Conservation (phyloP, 2,888 invertebrate species). For the Tineola bisselliella region DNA sequence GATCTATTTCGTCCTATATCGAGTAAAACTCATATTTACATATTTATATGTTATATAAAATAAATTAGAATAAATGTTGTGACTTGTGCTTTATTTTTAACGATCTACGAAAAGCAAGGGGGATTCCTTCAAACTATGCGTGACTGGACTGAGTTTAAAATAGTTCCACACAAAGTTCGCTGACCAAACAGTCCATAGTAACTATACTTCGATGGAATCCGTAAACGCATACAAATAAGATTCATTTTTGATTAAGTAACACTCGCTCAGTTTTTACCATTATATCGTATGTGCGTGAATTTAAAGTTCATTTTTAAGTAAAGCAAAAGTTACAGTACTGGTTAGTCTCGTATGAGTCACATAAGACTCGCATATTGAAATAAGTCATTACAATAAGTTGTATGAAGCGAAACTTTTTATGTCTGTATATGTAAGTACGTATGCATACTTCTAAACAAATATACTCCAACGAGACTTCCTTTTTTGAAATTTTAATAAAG, state of each 20-base stretch:
- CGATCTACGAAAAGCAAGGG: background rate
- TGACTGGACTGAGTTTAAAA: slow-evolving; percentile 2
- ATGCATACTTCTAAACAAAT: too few species aligned
- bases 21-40: too few species aligned
- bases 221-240: background rate
- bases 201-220: background rate
- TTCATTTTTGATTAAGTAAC: background rate
- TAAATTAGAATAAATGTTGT: too few species aligned
- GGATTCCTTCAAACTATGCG: background rate
- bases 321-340: background rate
- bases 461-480: too few species aligned
- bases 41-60: too few species aligned
- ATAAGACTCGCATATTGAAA: background rate
- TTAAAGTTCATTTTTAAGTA: background rate
- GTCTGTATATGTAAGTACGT: too few species aligned
- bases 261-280: too few species aligned
- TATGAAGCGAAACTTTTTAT: too few species aligned
- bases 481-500: too few species aligned
- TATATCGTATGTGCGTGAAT: background rate
- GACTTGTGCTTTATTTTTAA: too few species aligned
- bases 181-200: background rate
- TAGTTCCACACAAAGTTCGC: background rate
- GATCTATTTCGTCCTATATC: too few species aligned
- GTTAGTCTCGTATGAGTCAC: background rate
- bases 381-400: background rate